Percentiles rank a stretch among this genome's conserved stretches.
Conservation (phyloP, 2,888 invertebrate species). For the Deilephila porcellus region DNA sequence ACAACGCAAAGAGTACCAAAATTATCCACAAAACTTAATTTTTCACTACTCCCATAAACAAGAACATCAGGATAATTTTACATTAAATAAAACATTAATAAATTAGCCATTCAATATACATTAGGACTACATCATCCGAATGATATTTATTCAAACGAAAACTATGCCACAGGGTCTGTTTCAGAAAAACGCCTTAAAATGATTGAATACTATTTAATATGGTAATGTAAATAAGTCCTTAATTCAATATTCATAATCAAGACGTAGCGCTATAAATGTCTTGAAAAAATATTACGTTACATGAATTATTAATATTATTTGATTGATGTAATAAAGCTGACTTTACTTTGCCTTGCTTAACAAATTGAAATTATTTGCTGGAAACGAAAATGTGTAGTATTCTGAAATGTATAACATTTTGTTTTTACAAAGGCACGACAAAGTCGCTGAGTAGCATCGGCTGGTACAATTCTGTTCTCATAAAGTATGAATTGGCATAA, state of each 20-base stretch:
- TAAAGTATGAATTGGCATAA: too few relatives aligned
- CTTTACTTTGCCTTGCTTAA: background rate
- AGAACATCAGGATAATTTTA: too few relatives aligned
- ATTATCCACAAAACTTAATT: too few relatives aligned
- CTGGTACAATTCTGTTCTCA: too few relatives aligned
- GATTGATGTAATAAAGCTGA: background rate
- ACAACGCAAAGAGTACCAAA: too few relatives aligned
- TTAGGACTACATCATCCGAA: background rate
- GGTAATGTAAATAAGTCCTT: background rate
- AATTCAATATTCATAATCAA: conserved; percentile 3
- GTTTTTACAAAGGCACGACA: background rate
- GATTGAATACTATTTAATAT: background rate
- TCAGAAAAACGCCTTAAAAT: background rate
- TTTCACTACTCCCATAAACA: too few relatives aligned
- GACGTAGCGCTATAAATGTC: background rate
- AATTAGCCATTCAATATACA: background rate
- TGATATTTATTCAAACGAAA: background rate
- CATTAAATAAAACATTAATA: too few relatives aligned
- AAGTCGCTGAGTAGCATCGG: too few relatives aligned
- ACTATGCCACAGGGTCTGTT: background rate
- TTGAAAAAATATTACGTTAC: background rate
- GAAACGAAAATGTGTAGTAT: background rate
- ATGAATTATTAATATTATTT: conserved; percentile 15
- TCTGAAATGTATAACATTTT: background rate
- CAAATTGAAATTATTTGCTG: background rate